These are phyloP conservation scores for Cebus imitator DNA, from an alignment of 2,113 vertebrate species.

Conservation along the genomic window DNA sequence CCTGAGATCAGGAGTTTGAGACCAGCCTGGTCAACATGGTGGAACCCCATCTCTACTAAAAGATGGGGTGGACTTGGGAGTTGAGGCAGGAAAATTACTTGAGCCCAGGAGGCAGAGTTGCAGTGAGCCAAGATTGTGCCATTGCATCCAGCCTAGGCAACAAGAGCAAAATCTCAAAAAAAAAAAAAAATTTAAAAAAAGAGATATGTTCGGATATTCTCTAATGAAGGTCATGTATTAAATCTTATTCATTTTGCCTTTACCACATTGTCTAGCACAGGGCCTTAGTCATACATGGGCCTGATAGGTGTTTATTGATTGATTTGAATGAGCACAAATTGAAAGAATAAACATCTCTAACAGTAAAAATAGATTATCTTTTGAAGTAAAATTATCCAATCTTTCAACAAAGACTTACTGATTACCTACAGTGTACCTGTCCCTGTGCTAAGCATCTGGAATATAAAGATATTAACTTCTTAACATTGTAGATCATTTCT, in stretches of 20 bases:
- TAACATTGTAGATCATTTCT: background rate
- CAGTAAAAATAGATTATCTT: slow-evolving; percentile 19
- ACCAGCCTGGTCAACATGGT: too few relatives aligned
- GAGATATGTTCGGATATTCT: background rate
- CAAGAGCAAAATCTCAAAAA: too few relatives aligned
- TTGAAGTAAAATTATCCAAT: slow-evolving; percentile 22
- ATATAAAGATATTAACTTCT: background rate
- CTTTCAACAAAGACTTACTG: slow-evolving; percentile 24
- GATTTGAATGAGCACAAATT: background rate
- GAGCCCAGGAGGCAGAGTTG: too few relatives aligned
- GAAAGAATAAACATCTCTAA: slow-evolving; percentile 41
- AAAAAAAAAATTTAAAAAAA: background rate
- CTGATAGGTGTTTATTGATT: slow-evolving; percentile 46
- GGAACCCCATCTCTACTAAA: too few relatives aligned
- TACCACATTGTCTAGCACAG: background rate
- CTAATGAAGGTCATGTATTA: slow-evolving; percentile 5
- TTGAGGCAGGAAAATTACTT: too few relatives aligned
- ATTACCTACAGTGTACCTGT: background rate
- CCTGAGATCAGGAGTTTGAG: too few relatives aligned
- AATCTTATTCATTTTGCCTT: background rate
- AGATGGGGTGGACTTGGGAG: too few relatives aligned
- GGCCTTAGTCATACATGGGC: background rate
- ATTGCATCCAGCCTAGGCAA: too few relatives aligned
- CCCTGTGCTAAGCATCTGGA: background rate
- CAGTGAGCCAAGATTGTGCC: too few relatives aligned